Evolutionary conservation across 2,113 vertebrate genomes (phyloP).

Genomic region (Mesocricetus auratus): DNA sequence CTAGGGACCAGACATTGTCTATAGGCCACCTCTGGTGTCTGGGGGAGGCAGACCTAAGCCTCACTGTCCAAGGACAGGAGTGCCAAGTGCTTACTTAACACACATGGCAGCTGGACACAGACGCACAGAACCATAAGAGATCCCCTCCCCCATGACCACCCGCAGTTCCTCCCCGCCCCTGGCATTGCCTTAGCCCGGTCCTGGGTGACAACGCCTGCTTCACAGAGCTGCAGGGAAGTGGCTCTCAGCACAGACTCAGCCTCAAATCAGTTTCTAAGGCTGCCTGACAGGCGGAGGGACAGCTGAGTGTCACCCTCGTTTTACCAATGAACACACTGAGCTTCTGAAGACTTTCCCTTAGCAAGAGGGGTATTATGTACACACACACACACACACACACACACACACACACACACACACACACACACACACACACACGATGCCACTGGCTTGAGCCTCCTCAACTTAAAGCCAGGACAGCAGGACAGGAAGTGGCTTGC

Average conservation of each 20-base stretch:
- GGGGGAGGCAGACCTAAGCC: no score
- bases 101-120: no score
- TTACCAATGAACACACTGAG: neutral
- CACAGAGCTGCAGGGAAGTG: neutral
- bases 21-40: neutral
- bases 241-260: neutral
- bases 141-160: neutral
- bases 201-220: accelerated
- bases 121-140: neutral
- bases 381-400: no score
- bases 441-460: no score
- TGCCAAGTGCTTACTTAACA: no score
- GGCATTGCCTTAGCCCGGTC: neutral
- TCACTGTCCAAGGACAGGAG: neutral
- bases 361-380: neutral
- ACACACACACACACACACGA: no score
- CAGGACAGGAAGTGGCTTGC: neutral
- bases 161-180: neutral
- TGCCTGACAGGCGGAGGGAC: neutral
- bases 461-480: neutral
- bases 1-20: neutral
- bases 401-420: neutral
- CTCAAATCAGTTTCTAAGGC: neutral
- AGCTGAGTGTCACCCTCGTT: neutral
- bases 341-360: neutral